These are phyloP conservation scores for Argopecten irradians DNA, from an alignment of 1,140 invertebrate species.

Conservation along the genomic window DNA sequence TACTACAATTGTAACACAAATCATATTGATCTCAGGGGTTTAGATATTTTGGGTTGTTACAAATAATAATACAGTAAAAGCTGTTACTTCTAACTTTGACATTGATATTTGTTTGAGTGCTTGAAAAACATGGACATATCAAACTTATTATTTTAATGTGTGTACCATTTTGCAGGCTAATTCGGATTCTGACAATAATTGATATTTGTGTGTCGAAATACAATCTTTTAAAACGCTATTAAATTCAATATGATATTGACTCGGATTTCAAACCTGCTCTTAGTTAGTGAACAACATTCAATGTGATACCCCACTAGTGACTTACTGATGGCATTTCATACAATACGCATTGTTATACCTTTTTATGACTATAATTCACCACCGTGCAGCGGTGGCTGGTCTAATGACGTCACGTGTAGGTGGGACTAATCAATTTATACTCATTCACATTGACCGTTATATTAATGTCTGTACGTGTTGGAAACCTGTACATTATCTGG, in stretches of 20 bases:
- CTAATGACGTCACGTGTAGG: background rate
- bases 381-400: background rate
- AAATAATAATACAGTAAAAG: too few species aligned
- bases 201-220: background rate
- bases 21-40: too few species aligned
- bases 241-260: background rate
- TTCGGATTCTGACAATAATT: background rate
- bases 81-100: too few species aligned
- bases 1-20: too few species aligned
- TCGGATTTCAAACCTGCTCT: background rate
- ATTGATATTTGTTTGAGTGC: too few species aligned
- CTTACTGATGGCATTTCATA: conserved; percentile 6
- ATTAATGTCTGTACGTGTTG: too few species aligned
- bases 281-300: background rate
- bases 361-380: background rate
- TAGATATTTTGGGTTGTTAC: too few species aligned
- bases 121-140: too few species aligned
- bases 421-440: background rate
- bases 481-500: too few species aligned
- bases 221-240: conserved; percentile 8
- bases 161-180: too few species aligned
- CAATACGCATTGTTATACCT: background rate
- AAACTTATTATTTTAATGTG: too few species aligned
- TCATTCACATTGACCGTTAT: background rate
- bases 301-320: background rate